A percentile compares a stretch with the other conserved stretches of the same genome.
These are phyloP conservation scores for Cremastobaeus sp. DNA, from an alignment of 2,888 invertebrate genomes.

Conservation along the genomic window DNA sequence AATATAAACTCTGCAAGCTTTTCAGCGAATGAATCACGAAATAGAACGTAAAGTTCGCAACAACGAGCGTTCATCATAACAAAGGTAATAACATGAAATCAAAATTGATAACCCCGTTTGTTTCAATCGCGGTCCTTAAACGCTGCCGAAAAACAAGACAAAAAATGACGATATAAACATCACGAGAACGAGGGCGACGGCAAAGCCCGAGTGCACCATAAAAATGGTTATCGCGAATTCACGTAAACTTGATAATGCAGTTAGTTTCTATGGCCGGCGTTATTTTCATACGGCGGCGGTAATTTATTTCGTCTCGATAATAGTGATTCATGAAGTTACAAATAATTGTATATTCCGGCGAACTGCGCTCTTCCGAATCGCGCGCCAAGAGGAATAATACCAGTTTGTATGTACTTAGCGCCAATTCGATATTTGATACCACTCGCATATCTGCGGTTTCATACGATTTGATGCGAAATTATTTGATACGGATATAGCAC, in stretches of 20 bases:
- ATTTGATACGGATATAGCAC: conserved; percentile 61
- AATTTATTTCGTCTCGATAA: conserved; percentile 42
- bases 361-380: conserved; percentile 16
- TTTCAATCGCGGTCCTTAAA: conserved; percentile 13
- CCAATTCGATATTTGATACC: conserved; percentile 61
- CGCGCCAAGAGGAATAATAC: conserved; percentile 54
- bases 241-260: conserved; percentile 12
- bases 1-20: too few relatives aligned
- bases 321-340: conserved; percentile 48
- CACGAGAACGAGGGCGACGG: too few relatives aligned
- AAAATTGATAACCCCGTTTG: conserved; percentile 32
- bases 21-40: too few relatives aligned
- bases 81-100: conserved; percentile 26
- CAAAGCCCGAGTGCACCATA: too few relatives aligned
- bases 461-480: conserved; percentile 58
- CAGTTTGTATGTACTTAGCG: conserved; percentile 59
- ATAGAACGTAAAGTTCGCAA: conserved; percentile 8
- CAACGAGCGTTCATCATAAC: conserved; percentile 16
- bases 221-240: background rate
- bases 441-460: conserved; percentile 60
- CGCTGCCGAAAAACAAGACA: conserved; percentile 17
- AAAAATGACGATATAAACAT: conserved; percentile 9
- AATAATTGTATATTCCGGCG: conserved; percentile 52
- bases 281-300: conserved; percentile 31
- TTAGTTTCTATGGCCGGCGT: conserved; percentile 11